A percentile compares a stretch with the other conserved stretches of the same genome.
Evolutionary conservation across 2,888 invertebrate genomes (phyloP).

Genomic region (Axea sp.): DNA sequence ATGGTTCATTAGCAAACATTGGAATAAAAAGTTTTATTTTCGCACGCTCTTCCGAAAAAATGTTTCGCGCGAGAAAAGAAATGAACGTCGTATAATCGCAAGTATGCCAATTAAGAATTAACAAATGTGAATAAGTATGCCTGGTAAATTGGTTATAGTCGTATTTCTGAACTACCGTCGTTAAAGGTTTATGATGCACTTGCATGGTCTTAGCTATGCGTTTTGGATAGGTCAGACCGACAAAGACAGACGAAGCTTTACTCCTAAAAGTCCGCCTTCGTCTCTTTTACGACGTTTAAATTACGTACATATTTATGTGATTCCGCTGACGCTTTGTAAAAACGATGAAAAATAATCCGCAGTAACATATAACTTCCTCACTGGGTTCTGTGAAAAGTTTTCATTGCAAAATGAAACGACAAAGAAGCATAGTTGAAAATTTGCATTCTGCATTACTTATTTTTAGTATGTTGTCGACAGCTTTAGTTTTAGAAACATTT

Average conservation of each 20-base stretch:
- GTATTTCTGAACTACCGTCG: conserved; percentile 62
- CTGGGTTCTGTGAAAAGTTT: conserved; percentile 3
- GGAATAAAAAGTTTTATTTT: conserved; percentile 1
- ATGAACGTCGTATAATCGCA: conserved; percentile 13
- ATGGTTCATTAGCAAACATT: conserved; percentile 4
- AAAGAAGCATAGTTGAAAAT: too few relatives aligned
- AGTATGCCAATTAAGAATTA: conserved; percentile 50
- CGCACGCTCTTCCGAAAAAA: neutral
- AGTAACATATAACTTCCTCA: conserved; percentile 43
- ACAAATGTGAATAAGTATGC: conserved; percentile 57
- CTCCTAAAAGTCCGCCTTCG: conserved; percentile 57
- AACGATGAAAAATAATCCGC: conserved; percentile 49
- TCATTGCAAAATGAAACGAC: conserved; percentile 17
- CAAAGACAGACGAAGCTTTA: conserved; percentile 45
- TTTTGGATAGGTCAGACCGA: conserved; percentile 59
- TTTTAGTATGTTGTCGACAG: too few relatives aligned
- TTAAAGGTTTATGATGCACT: conserved; percentile 62
- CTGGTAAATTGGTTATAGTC: conserved; percentile 61
- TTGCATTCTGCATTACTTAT: too few relatives aligned
- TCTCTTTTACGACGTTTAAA: conserved; percentile 60
- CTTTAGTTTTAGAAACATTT: too few relatives aligned
- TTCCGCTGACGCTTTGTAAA: conserved; percentile 46
- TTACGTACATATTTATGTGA: conserved; percentile 59
- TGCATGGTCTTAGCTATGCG: conserved; percentile 51
- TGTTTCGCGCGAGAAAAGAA: conserved; percentile 6